Base-by-base conservation (phyloP, 2,797 vertebrate genomes). In the Chelon auratus region DNA sequence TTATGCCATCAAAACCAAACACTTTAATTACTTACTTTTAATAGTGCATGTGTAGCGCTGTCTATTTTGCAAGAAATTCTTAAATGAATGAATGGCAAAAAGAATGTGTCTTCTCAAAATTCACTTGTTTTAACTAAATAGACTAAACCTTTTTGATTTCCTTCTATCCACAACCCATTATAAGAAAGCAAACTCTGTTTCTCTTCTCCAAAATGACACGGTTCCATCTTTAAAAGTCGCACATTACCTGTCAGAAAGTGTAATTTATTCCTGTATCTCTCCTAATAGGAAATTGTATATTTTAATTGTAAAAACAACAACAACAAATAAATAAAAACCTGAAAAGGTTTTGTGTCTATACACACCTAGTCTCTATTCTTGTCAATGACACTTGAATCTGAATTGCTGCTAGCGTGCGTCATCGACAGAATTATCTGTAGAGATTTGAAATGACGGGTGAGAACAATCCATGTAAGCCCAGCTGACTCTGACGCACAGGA, bases 11-110 rank as follows among this genome's bases (percentile, higher is more conserved):
- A 78, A 71, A 83, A 72, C 39, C 37, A 81, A 87, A 71, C 45
- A 63, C 75, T 85, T 82, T 68, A 81, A 82, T 86, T 78, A 85
- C 59, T 75, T 54, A 36, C 24, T 67, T 78, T 74, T 75, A 74
- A 74, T 83, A 39, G 57, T 1, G 5, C 14, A 42, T 76, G 58
- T 52, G 30, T 22, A 14, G 22, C 18, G 26, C 45, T 40, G 68
- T 81, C 51, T 50, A 64, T 72, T 78, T 71, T 62, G 48, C 57
- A 58, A 60, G 43, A 66, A 73, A 77, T 60, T 55, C 12, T 2
- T 5, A 68, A 74, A 15, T 4, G 2, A 24, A 53, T 59, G 36
- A 37, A 20, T 48, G n/a, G 3, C 10, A 47, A 15, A 20, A 40
- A 15, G 24, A 26, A 53, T 62, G 15, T 54, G 24, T 20, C 18